Evolutionary conservation across 2,797 vertebrate species (phyloP).

Genomic region (Enteromius mattozi): DNA sequence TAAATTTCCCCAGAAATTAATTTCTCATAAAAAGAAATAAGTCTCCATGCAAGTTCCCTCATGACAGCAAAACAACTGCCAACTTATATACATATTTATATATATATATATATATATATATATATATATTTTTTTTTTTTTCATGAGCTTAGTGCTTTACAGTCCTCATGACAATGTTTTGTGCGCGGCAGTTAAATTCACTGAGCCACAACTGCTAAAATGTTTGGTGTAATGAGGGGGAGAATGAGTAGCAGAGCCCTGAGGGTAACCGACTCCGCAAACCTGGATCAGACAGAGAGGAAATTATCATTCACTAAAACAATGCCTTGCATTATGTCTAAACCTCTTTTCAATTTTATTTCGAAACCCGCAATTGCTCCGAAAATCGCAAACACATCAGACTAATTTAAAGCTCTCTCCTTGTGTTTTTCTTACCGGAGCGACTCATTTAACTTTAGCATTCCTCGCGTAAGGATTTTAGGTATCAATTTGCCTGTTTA

Average conservation of each 20-base stretch:
- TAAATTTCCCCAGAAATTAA: slow-evolving; percentile 67
- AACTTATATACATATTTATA: slow-evolving; percentile 47
- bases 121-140: slow-evolving; percentile 43
- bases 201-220: slow-evolving; percentile 60
- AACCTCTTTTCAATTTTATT: slow-evolving; percentile 42
- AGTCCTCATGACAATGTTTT: slow-evolving; percentile 65
- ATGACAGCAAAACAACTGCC: slow-evolving; percentile 63
- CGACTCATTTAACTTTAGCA: slow-evolving; percentile 74
- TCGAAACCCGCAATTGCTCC: slow-evolving; percentile 52
- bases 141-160: slow-evolving; percentile 64
- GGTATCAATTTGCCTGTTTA: slow-evolving; percentile 77
- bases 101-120: slow-evolving; percentile 19
- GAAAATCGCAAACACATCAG: slow-evolving; percentile 60
- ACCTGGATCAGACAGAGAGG: slow-evolving; percentile 48
- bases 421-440: slow-evolving; percentile 71
- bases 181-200: slow-evolving; percentile 52
- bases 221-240: slow-evolving; percentile 64
- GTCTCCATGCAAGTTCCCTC: slow-evolving; percentile 69
- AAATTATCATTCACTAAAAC: slow-evolving; percentile 61
- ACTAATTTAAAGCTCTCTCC: slow-evolving; percentile 54
- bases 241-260: slow-evolving; percentile 43
- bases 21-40: slow-evolving; percentile 77
- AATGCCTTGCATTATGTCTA: slow-evolving; percentile 52
- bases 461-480: slow-evolving; percentile 73
- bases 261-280: slow-evolving; percentile 33